Evolutionary conservation across 2,888 invertebrate genomes (phyloP), one percentile per base, ranked within the genome.

Genomic region (Xestia rhomboidea): DNA sequence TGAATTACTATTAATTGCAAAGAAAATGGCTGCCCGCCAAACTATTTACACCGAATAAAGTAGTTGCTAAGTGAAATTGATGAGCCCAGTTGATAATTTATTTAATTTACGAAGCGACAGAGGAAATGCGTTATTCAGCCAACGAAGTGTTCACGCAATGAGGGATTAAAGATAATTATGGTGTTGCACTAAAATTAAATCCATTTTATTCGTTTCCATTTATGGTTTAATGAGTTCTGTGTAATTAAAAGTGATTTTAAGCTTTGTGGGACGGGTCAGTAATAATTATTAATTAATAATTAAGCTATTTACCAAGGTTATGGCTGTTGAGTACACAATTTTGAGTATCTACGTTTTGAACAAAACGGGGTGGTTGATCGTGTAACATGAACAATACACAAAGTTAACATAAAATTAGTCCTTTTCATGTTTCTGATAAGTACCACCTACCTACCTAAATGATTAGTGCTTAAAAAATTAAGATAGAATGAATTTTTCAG

Each of bases 1-100:
- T 83, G 80, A 90, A 88, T 87, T 90, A 91, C 81, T 84, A 90
- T 88, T 89, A 90, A 91, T 91, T 91, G 85, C 85, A 72, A 66
- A 63, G 79, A 89, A 90, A 90, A 91, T 91, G 91, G 91, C 91
- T 60, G 70, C 63, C 73, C 64, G 88, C 89, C 89, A 90, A 89
- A 85, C 79, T 83, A 83, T 88, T 87, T 82, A 87, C 78, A 83
- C 79, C 74, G 74, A 77, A 87, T 85, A 79, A 88, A 89, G 86
- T 89, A 88, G 89, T 90, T 90, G 86, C 83, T 84, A 76, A 85
- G 83, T 84, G 74, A 84, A 90, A 90, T 91, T 87, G 83, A 88
- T 89, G 88, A 81, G 80, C 74, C 63, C 63, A 64, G 68, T 67
- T 75, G 72, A 75, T 78, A 87, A 92, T 91, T 89, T 89, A 87